These are phyloP conservation scores for Phengaris alcon DNA, from an alignment of 2,888 invertebrate species.

Conservation along the genomic window DNA sequence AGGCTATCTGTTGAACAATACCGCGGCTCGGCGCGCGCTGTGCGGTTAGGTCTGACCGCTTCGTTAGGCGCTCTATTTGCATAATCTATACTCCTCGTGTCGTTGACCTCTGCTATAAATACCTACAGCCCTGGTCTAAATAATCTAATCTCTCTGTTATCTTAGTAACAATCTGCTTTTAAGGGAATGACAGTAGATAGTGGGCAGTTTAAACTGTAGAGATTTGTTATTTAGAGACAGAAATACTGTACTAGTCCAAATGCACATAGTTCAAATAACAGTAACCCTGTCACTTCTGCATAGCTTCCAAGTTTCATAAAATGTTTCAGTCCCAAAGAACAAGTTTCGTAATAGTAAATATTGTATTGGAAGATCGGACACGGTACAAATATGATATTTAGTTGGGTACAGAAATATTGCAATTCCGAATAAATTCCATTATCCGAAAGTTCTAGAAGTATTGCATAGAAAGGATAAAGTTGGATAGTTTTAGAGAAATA, in stretches of 20 bases:
- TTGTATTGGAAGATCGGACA: not conserved
- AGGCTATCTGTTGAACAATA: not conserved
- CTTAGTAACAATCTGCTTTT: too few species aligned
- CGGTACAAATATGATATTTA: slow-evolving; percentile 10
- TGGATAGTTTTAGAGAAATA: slow-evolving; percentile 19
- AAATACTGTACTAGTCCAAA: not conserved
- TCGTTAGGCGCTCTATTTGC: slow-evolving; percentile 41
- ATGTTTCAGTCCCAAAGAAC: not conserved
- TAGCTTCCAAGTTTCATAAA: not conserved
- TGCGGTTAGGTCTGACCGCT: slow-evolving; percentile 33
- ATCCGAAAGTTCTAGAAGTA: slow-evolving; percentile 21
- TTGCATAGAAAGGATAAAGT: slow-evolving; percentile 21
- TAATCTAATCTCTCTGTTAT: too few species aligned
- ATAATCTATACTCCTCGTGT: slow-evolving; percentile 33
- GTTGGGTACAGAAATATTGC: slow-evolving; percentile 18
- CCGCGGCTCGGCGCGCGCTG: not conserved
- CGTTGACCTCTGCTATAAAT: slow-evolving; percentile 12
- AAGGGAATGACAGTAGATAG: too few species aligned
- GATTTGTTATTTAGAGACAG: not conserved
- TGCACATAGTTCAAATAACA: not conserved
- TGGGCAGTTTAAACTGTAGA: too few species aligned
- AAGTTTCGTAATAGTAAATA: slow-evolving; percentile 8
- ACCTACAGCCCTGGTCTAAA: not conserved
- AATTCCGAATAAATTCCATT: slow-evolving; percentile 23
- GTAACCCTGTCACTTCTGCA: not conserved